Percentiles rank a stretch among this genome's conserved stretches.
phyloP scores from a whole-genome alignment of 2,797 vertebrate species.

The Tarsius wallacei region DNA sequence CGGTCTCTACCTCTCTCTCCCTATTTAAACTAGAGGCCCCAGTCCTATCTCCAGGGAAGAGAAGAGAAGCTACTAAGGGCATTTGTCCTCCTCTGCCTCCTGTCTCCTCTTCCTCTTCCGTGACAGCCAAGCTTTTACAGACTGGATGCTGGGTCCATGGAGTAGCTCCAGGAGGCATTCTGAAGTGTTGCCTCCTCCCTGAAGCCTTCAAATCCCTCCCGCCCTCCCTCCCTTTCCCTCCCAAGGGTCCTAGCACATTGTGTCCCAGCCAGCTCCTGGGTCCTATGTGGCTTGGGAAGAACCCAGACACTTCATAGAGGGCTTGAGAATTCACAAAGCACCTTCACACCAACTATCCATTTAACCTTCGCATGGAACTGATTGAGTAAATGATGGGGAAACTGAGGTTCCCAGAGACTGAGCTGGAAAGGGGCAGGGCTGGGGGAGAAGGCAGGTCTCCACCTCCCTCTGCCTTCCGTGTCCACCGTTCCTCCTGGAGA shows the following conservation, averaged over 20 bases:
- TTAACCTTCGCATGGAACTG: not conserved
- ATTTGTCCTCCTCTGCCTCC: not conserved
- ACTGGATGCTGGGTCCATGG: not conserved
- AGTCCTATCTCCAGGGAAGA: not conserved
- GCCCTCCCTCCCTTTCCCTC: not conserved
- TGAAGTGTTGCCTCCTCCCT: not conserved
- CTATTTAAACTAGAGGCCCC: not conserved
- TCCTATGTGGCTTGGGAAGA: not conserved
- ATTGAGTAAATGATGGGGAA: not conserved
- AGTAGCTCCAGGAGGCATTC: not conserved
- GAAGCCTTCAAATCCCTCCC: not conserved
- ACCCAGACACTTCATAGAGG: not conserved
- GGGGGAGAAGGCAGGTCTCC: not conserved
- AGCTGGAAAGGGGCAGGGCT: not conserved
- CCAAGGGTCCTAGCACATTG: not conserved
- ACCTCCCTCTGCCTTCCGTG: not conserved
- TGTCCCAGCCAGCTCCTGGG: not conserved
- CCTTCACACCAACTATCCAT: not conserved
- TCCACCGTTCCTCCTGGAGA: not conserved
- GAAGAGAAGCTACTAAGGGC: too few relatives aligned
- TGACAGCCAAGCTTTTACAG: not conserved
- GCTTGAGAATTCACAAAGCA: not conserved
- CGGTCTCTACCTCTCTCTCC: not conserved
- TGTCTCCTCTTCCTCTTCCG: not conserved
- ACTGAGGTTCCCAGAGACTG: not conserved